Percentiles rank a stretch among this genome's conserved stretches.
These are phyloP conservation scores for Lichenostomus cassidix DNA, from an alignment of 2,113 vertebrate genomes.

Conservation along the genomic window DNA sequence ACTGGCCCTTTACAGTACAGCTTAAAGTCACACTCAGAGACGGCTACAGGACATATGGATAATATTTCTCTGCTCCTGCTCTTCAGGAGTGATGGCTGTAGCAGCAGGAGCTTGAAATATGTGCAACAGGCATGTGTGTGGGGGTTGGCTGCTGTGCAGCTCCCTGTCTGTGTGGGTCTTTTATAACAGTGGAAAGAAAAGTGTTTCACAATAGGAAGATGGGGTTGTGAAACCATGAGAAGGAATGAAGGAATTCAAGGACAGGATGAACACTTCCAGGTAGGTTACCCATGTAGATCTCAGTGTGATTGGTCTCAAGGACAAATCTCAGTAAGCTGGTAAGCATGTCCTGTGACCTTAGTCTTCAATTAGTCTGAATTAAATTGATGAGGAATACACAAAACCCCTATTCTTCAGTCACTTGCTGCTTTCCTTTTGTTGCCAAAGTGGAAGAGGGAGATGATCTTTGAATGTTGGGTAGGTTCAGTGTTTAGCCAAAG, in stretches of 20 bases:
- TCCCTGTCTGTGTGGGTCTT: not conserved
- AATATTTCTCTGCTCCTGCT: not conserved
- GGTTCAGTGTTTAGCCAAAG: not conserved
- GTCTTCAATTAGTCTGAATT: not conserved
- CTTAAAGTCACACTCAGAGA: not conserved
- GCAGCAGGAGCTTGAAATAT: not conserved
- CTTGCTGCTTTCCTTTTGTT: not conserved
- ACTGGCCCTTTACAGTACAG: not conserved
- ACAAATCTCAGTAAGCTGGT: not conserved
- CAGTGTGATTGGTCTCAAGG: not conserved
- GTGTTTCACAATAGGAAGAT: not conserved
- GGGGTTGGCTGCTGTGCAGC: not conserved
- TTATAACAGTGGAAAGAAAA: not conserved
- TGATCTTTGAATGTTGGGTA: not conserved
- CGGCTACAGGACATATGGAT: not conserved
- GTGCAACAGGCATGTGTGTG: not conserved
- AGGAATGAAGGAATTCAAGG: not conserved
- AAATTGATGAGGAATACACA: not conserved
- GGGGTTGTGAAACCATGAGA: not conserved
- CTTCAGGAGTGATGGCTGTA: not conserved
- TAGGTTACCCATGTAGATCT: not conserved
- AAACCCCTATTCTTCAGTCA: not conserved
- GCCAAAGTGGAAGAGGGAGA: not conserved
- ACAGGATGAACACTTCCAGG: not conserved
- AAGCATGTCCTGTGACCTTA: not conserved